phyloP scores from a whole-genome alignment of 2,113 vertebrate genomes.

The Heteronetta atricapilla region DNA sequence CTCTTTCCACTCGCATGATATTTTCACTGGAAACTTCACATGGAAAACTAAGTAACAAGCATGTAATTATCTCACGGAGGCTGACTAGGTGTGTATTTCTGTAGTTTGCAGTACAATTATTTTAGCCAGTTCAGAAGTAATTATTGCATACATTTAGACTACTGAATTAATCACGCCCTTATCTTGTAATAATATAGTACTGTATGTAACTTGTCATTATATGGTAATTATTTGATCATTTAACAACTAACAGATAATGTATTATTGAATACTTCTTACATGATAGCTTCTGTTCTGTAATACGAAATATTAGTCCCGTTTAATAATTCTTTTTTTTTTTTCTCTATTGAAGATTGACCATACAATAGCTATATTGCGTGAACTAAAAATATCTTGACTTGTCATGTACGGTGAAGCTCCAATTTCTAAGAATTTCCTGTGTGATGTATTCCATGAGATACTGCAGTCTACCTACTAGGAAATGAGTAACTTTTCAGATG shows the following conservation, averaged over 20 bases:
- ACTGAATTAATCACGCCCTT: constrained; percentile 27
- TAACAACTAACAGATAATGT: not conserved
- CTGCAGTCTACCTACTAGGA: not conserved
- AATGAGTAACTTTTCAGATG: not conserved
- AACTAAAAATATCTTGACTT: not conserved
- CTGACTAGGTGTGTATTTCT: not conserved
- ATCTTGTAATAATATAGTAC: constrained; percentile 1
- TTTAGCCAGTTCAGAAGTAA: constrained; percentile 47
- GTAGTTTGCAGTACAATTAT: constrained; percentile 23
- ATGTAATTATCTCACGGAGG: not conserved
- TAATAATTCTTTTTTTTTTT: not conserved
- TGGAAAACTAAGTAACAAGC: not conserved
- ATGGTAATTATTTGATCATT: constrained; percentile 24
- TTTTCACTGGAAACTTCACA: not conserved
- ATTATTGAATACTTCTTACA: not conserved
- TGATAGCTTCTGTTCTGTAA: not conserved
- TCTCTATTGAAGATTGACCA: not conserved
- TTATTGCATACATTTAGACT: constrained; percentile 17
- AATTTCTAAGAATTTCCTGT: not conserved
- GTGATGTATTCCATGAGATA: not conserved
- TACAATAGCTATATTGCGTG: not conserved
- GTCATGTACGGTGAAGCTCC: not conserved
- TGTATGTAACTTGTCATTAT: constrained; percentile 38
- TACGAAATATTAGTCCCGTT: not conserved
- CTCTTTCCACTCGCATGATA: not conserved